Percentiles rank a stretch among this genome's conserved stretches.
These are phyloP conservation scores for Tragelaphus imberbis DNA, from an alignment of 2,113 vertebrate genomes.

Conservation along the genomic window DNA sequence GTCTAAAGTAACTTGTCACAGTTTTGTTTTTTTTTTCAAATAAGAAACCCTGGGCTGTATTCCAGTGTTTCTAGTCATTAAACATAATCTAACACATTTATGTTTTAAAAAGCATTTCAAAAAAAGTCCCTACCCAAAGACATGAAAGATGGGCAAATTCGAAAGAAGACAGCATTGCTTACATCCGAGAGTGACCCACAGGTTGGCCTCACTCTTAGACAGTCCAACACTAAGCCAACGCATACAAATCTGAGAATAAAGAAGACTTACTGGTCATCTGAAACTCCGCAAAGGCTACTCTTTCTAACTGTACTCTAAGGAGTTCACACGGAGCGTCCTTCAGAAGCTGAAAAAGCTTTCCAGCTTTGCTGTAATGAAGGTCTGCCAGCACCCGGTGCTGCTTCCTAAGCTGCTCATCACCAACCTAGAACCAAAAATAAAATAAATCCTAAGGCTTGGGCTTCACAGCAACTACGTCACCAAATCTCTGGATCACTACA, in stretches of 20 bases:
- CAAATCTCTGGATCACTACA: not conserved
- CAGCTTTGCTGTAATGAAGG: slow-evolving; percentile 94
- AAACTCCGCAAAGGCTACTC: slow-evolving; percentile 95
- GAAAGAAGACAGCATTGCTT: not conserved
- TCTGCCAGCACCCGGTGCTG: slow-evolving; percentile 94
- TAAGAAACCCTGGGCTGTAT: not conserved
- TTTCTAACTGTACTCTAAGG: slow-evolving; percentile 92
- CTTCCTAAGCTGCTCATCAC: slow-evolving; percentile 92
- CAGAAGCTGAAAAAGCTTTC: slow-evolving; percentile 90
- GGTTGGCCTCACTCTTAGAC: not conserved
- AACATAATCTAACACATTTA: not conserved
- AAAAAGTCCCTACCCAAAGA: not conserved
- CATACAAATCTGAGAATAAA: not conserved
- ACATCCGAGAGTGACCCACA: not conserved
- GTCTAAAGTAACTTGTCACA: not conserved
- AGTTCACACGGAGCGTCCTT: slow-evolving; percentile 93
- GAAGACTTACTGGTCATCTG: slow-evolving; percentile 90
- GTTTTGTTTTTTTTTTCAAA: not conserved
- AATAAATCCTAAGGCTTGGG: not conserved
- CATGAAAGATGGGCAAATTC: not conserved
- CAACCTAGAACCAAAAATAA: slow-evolving; percentile 83
- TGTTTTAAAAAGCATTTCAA: not conserved
- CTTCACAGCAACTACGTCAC: not conserved
- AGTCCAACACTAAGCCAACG: not conserved
- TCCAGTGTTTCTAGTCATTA: not conserved